These are phyloP conservation scores for Syrista parreyssii DNA, from an alignment of 2,888 invertebrate species.

Conservation along the genomic window DNA sequence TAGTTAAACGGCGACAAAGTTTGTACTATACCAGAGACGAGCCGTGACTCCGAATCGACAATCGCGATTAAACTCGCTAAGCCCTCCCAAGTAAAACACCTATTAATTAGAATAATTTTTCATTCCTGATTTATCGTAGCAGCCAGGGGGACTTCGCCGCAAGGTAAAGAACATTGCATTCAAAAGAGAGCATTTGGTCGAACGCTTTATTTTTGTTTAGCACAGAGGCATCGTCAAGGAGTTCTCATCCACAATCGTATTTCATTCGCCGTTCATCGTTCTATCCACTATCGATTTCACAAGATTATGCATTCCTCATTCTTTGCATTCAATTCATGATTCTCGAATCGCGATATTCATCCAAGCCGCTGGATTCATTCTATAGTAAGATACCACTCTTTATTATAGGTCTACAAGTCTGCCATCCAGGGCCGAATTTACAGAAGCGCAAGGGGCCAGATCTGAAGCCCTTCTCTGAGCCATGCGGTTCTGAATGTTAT, in stretches of 20 bases:
- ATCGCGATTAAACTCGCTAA: conserved; percentile 4
- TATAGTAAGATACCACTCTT: conserved; percentile 3
- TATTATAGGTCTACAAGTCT: conserved; percentile 81
- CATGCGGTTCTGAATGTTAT: conserved; percentile 89
- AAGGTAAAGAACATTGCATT: conserved; percentile 57
- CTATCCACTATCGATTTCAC: conserved; percentile 26
- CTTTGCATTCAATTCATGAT: conserved; percentile 6
- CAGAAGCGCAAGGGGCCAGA: conserved; percentile 90
- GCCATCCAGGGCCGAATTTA: conserved; percentile 91
- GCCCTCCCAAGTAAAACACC: conserved; percentile 22
- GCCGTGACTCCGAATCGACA: neutral
- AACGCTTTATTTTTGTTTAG: conserved; percentile 49
- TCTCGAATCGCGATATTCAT: conserved; percentile 3
- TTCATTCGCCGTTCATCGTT: conserved; percentile 49
- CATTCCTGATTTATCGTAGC: conserved; percentile 55
- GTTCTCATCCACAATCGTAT: conserved; percentile 49
- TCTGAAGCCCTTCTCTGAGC: conserved; percentile 84
- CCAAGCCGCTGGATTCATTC: neutral
- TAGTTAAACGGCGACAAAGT: neutral
- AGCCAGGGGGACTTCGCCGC: conserved; percentile 59
- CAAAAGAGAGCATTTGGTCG: conserved; percentile 34
- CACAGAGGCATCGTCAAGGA: conserved; percentile 50
- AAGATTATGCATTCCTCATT: conserved; percentile 12
- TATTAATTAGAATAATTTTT: conserved; percentile 52
- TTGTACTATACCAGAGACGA: neutral